phyloP scores from a whole-genome alignment of 2,113 vertebrate species.

The Gambusia holbrooki region DNA sequence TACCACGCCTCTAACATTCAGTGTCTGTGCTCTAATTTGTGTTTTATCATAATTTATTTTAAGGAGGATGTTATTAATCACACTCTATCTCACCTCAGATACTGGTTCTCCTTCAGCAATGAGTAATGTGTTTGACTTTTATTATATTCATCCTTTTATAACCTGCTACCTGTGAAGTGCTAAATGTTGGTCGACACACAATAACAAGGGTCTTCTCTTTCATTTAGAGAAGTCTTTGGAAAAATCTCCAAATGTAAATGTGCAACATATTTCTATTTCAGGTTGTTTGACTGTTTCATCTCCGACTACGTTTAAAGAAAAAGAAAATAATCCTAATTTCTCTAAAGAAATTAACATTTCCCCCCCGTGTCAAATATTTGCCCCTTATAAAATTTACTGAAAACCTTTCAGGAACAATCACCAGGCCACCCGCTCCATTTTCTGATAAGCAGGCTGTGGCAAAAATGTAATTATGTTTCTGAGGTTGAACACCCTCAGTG shows the following conservation, averaged over 20 bases:
- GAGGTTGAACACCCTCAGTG: constrained; percentile 13
- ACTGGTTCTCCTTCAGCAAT: background rate
- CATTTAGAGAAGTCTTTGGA: no score
- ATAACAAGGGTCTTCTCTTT: no score
- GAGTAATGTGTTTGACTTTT: background rate
- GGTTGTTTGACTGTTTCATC: no score
- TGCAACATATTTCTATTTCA: no score
- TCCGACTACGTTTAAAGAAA: no score
- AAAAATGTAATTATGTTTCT: constrained; percentile 33
- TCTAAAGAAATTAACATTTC: background rate
- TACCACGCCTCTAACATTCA: background rate
- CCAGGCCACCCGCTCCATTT: background rate
- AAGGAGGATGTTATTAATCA: constrained; percentile 8
- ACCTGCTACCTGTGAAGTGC: background rate
- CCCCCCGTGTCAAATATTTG: no score
- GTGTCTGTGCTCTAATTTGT: background rate
- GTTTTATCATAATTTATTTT: constrained; percentile 2
- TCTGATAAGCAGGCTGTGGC: constrained; percentile 13
- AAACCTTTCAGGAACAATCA: constrained; percentile 4
- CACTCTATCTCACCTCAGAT: background rate
- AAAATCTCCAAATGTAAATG: no score
- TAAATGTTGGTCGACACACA: background rate
- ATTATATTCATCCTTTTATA: background rate
- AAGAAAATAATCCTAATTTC: no score
- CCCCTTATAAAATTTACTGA: constrained; percentile 10